Evolutionary conservation across 2,888 invertebrate genomes (phyloP).

Genomic region (Steinernema carpocapsae): DNA sequence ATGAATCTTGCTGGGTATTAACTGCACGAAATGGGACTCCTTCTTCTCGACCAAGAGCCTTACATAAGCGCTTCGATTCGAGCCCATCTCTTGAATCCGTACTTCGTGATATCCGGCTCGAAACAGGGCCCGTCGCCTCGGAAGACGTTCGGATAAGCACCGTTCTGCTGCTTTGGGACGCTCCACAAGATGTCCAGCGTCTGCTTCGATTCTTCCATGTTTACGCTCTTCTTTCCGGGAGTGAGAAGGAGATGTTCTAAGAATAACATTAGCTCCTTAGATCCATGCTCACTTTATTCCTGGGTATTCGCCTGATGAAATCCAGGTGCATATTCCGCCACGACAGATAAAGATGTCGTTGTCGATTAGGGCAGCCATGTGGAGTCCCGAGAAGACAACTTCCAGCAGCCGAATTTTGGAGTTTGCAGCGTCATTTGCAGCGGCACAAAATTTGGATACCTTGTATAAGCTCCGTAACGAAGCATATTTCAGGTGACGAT

Average conservation of each 20-base stretch:
- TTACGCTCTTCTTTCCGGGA: conserved; percentile 74
- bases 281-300: conserved; percentile 74
- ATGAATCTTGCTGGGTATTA: conserved; percentile 72
- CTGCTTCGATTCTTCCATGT: conserved; percentile 88
- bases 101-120: conserved; percentile 82
- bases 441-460: no score
- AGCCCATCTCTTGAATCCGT: conserved; percentile 78
- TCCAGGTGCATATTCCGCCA: conserved; percentile 89
- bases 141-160: conserved; percentile 79
- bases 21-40: conserved; percentile 86
- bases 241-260: conserved; percentile 84
- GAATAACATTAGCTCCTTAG: conserved; percentile 66
- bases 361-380: conserved; percentile 87
- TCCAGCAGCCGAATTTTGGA: conserved; percentile 82
- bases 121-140: conserved; percentile 88
- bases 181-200: conserved; percentile 90
- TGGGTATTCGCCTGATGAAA: conserved; percentile 80
- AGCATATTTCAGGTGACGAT: conserved; percentile 90
- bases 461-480: conserved; percentile 89
- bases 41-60: conserved; percentile 80
- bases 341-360: conserved; percentile 87
- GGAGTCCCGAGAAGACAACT: conserved; percentile 89
- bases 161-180: conserved; percentile 81
- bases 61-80: conserved; percentile 80
- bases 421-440: conserved; percentile 61